Percentiles rank a stretch among this genome's conserved stretches.
These are phyloP conservation scores for Gymnocheta viridis DNA, from an alignment of 2,888 invertebrate genomes.

Conservation along the genomic window DNA sequence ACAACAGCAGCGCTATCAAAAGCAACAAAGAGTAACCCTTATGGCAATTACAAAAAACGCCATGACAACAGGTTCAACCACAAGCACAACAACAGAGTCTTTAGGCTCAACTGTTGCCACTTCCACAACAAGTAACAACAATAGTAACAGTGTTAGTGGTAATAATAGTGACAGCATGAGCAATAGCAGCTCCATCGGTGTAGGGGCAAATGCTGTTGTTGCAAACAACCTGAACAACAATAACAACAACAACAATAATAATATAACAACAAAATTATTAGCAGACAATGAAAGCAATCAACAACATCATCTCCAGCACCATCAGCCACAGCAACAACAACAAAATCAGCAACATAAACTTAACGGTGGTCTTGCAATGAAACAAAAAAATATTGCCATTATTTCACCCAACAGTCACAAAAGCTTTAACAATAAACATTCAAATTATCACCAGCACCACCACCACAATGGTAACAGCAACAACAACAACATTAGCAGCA, in stretches of 20 bases:
- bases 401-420: conserved; percentile 76
- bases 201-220: conserved; percentile 24
- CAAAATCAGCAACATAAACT: conserved; percentile 71
- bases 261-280: conserved; percentile 61
- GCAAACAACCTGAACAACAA: conserved; percentile 10
- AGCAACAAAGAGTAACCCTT: conserved; percentile 63
- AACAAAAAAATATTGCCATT: conserved; percentile 77
- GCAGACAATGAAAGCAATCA: conserved; percentile 61
- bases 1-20: conserved; percentile 48
- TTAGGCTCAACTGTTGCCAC: conserved; percentile 68
- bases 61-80: conserved; percentile 68
- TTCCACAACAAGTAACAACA: conserved; percentile 46
- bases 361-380: conserved; percentile 65
- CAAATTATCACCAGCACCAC: conserved; percentile 35
- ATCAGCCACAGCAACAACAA: conserved; percentile 71
- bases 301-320: conserved; percentile 65
- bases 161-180: conserved; percentile 62
- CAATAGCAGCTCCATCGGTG: conserved; percentile 67
- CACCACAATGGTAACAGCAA: conserved; percentile 35
- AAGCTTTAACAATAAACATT: conserved; percentile 38
- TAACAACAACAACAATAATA: conserved; percentile 59
- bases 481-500: too few relatives aligned
- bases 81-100: conserved; percentile 67
- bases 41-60: conserved; percentile 66
- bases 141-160: conserved; percentile 42